phyloP scores from a whole-genome alignment of 2,797 vertebrate genomes.

The Steatocranus sp. region DNA sequence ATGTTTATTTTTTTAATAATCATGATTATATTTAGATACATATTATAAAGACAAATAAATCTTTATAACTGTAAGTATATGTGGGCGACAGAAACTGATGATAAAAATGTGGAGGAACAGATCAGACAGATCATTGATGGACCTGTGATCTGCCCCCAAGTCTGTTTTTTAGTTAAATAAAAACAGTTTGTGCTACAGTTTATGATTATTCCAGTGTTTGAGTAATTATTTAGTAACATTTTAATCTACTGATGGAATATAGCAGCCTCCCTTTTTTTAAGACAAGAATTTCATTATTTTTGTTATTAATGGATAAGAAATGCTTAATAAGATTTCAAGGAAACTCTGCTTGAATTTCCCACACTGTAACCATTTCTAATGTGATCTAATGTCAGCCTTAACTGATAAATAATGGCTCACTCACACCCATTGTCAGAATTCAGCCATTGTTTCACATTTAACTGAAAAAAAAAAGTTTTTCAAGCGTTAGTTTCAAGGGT shows the following conservation, averaged over 20 bases:
- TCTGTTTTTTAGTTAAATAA: neutral
- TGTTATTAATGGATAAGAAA: neutral
- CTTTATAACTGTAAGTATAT: neutral
- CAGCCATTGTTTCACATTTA: neutral
- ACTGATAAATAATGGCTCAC: neutral
- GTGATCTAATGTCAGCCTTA: neutral
- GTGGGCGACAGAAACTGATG: neutral
- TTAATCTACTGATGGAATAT: neutral
- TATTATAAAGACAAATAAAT: neutral
- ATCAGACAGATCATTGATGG: neutral
- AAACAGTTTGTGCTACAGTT: neutral
- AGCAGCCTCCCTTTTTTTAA: neutral
- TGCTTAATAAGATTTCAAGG: neutral
- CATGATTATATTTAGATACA: neutral
- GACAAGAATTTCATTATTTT: neutral
- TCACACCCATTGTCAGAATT: neutral
- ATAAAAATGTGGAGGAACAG: neutral
- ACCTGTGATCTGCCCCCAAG: neutral
- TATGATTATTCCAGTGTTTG: neutral
- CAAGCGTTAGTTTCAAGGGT: neutral
- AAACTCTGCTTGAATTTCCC: neutral
- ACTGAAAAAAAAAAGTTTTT: neutral
- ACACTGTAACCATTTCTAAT: neutral
- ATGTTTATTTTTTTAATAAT: neutral
- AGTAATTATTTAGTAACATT: neutral